These are phyloP conservation scores for Lethenteron camtschaticum DNA, from an alignment of 2,113 vertebrate species.

Conservation along the genomic window DNA sequence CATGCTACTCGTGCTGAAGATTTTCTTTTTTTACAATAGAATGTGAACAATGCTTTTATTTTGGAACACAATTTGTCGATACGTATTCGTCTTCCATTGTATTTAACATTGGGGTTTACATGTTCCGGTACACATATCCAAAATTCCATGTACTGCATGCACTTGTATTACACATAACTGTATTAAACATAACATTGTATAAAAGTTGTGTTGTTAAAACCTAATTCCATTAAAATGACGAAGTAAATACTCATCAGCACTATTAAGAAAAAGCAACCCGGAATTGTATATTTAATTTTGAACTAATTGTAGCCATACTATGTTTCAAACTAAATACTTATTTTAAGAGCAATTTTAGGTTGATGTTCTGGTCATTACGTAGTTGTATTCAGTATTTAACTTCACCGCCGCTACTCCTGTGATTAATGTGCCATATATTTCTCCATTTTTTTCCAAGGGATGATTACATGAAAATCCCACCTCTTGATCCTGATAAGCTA, in stretches of 20 bases:
- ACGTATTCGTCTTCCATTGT: too few relatives aligned
- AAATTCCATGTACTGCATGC: not conserved
- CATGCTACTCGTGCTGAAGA: not conserved
- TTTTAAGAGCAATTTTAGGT: not conserved
- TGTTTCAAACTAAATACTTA: not conserved
- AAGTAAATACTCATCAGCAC: not conserved
- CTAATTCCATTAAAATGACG: not conserved
- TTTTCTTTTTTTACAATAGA: not conserved
- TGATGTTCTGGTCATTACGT: not conserved
- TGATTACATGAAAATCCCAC: conserved; percentile 67
- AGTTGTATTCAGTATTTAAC: too few relatives aligned
- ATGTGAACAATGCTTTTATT: too few relatives aligned
- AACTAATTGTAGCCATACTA: not conserved
- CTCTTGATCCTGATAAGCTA: conserved; percentile 69
- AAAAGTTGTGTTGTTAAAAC: not conserved
- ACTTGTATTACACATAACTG: not conserved
- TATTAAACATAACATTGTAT: not conserved
- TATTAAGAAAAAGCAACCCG: not conserved
- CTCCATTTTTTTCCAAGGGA: conserved; percentile 34
- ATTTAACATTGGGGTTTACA: too few relatives aligned
- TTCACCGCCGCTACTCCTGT: not conserved
- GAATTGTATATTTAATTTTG: not conserved
- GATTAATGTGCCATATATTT: not conserved
- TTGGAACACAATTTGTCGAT: too few relatives aligned
- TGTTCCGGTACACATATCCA: too few relatives aligned